phyloP scores from a whole-genome alignment of 2,113 vertebrate species.

The Pica pica region DNA sequence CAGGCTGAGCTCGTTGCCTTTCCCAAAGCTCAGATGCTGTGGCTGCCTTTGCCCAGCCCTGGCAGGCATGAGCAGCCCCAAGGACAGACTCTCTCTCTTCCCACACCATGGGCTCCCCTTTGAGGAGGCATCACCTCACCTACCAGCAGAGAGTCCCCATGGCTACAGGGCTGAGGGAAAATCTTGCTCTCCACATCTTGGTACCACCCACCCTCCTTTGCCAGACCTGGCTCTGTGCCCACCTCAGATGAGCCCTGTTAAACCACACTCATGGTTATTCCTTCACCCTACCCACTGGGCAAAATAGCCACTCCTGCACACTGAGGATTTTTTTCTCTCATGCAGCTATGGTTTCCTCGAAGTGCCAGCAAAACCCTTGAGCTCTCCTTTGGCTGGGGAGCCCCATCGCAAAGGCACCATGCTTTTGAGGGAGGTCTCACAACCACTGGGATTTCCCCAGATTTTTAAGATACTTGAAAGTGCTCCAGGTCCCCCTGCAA shows the following conservation, averaged over 20 bases:
- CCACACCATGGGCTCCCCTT: not conserved
- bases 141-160: not conserved
- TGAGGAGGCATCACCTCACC: not conserved
- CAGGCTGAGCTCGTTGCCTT: not conserved
- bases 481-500: not conserved
- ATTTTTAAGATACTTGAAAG: not conserved
- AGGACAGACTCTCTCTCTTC: fast-evolving
- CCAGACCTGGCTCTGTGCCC: not conserved
- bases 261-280: not conserved
- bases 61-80: not conserved
- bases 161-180: not conserved
- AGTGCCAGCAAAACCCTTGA: not conserved
- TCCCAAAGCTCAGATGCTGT: not conserved
- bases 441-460: not conserved
- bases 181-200: not conserved
- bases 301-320: not conserved
- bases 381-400: not conserved
- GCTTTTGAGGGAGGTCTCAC: not conserved
- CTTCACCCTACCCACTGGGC: not conserved
- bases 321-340: not conserved
- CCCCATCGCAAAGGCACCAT: not conserved
- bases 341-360: not conserved
- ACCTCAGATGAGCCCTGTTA: not conserved
- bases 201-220: not conserved
- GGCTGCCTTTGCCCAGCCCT: not conserved